A percentile compares a stretch with the other conserved stretches of the same genome.
Conservation (phyloP, 2,888 invertebrate genomes). For the Leucozona laternaria region DNA sequence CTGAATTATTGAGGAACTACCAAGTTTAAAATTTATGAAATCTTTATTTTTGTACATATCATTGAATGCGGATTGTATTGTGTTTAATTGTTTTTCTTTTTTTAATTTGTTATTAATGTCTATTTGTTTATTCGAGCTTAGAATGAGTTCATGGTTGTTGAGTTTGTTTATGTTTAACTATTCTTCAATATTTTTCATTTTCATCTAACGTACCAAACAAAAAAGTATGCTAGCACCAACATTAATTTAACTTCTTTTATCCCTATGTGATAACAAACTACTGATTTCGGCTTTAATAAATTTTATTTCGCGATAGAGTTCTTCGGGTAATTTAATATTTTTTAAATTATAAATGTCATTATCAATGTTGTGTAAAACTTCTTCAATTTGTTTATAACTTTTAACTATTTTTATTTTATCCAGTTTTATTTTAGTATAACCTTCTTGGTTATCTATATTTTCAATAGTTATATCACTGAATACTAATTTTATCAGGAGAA, state of each 20-base stretch:
- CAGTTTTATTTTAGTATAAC: too few relatives aligned
- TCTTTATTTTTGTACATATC: too few relatives aligned
- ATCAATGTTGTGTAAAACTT: neutral
- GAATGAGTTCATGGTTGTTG: too few relatives aligned
- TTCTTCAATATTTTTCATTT: neutral
- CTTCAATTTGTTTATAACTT: neutral
- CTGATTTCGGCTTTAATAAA: neutral
- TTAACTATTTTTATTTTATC: neutral
- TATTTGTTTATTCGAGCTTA: too few relatives aligned
- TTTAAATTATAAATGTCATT: neutral
- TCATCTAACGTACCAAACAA: conserved; percentile 8
- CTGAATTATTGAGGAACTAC: too few relatives aligned
- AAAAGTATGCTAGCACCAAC: conserved; percentile 3
- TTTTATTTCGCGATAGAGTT: neutral
- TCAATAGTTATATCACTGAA: neutral
- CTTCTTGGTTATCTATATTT: neutral
- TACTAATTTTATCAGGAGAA: neutral
- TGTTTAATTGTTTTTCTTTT: too few relatives aligned
- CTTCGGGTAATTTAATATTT: neutral
- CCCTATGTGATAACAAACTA: neutral
- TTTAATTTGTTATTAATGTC: too few relatives aligned
- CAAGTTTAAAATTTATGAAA: too few relatives aligned
- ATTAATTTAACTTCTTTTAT: neutral
- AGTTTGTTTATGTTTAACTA: too few relatives aligned
- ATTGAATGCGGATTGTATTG: too few relatives aligned